Evolutionary conservation across 2,888 invertebrate species (phyloP).

Genomic region (Drosophila austrosaltans): DNA sequence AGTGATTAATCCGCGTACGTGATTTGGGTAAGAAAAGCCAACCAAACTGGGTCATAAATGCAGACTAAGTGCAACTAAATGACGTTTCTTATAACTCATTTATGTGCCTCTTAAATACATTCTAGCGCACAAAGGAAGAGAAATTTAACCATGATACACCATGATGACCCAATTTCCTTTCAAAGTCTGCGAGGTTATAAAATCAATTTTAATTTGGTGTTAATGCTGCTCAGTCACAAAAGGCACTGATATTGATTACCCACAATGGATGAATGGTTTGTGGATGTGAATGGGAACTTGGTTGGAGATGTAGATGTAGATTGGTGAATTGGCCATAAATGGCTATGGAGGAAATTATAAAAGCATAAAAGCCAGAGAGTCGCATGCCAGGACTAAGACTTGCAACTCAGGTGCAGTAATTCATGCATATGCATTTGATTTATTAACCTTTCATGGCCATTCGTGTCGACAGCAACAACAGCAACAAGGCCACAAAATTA

Average conservation of each 20-base stretch:
- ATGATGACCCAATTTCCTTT: slow-evolving; percentile 65
- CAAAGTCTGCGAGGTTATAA: slow-evolving; percentile 42
- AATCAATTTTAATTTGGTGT: slow-evolving; percentile 69
- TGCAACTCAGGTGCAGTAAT: slow-evolving; percentile 65
- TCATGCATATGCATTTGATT: slow-evolving; percentile 78
- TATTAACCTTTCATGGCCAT: slow-evolving; percentile 79
- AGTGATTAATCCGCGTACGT: slow-evolving; percentile 76
- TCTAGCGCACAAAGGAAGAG: slow-evolving; percentile 19
- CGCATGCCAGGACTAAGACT: slow-evolving; percentile 47
- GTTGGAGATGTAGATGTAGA: not conserved
- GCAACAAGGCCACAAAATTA: slow-evolving; percentile 63
- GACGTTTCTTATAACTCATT: slow-evolving; percentile 54
- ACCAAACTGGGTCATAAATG: slow-evolving; percentile 70
- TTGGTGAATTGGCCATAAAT: slow-evolving; percentile 55
- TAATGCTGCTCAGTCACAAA: slow-evolving; percentile 64
- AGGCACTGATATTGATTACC: slow-evolving; percentile 69
- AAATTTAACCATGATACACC: slow-evolving; percentile 34
- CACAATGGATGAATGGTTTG: slow-evolving; percentile 10
- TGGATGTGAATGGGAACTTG: not conserved
- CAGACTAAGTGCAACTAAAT: slow-evolving; percentile 54
- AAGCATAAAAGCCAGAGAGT: slow-evolving; percentile 64
- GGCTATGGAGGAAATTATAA: slow-evolving; percentile 77
- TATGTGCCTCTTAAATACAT: slow-evolving; percentile 17
- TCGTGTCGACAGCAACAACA: slow-evolving; percentile 74
- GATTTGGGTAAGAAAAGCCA: slow-evolving; percentile 49